Conservation (phyloP, 2,888 invertebrate species). For the Helleia helle region DNA sequence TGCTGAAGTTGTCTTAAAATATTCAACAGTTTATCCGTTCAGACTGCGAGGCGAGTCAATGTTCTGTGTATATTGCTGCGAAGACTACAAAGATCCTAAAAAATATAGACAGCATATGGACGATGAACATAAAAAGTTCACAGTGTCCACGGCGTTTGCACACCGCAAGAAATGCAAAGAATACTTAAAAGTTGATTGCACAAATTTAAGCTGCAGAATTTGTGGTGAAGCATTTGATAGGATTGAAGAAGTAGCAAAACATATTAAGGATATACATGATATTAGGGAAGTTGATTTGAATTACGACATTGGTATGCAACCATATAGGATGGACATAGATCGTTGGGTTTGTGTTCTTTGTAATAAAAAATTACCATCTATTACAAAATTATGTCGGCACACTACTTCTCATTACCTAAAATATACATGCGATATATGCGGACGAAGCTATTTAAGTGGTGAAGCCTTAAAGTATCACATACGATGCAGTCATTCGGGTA, state of each 20-base stretch:
- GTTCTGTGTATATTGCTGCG: constrained; percentile 58
- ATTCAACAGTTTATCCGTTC: constrained; percentile 57
- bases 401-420: constrained; percentile 48
- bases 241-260: constrained; percentile 37
- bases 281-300: constrained; percentile 33
- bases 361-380: constrained; percentile 37
- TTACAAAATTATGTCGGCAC: constrained; percentile 47
- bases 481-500: constrained; percentile 40
- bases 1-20: constrained; percentile 52
- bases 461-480: constrained; percentile 52
- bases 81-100: constrained; percentile 41
- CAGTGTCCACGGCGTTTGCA: constrained; percentile 45
- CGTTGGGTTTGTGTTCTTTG: constrained; percentile 47
- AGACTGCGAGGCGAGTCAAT: constrained; percentile 42
- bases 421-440: constrained; percentile 54
- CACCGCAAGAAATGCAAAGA: constrained; percentile 41
- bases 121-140: constrained; percentile 36
- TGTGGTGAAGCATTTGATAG: constrained; percentile 34
- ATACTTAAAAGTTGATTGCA: constrained; percentile 51
- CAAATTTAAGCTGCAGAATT: constrained; percentile 42
- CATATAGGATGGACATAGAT: constrained; percentile 42
- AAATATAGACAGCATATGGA: constrained; percentile 44
- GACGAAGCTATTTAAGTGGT: constrained; percentile 41
- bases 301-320: constrained; percentile 45
- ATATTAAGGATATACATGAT: constrained; percentile 37